Percentiles rank a stretch among this genome's conserved stretches.
Conservation (phyloP, 2,797 vertebrate genomes). For the Sebastes cheni region DNA sequence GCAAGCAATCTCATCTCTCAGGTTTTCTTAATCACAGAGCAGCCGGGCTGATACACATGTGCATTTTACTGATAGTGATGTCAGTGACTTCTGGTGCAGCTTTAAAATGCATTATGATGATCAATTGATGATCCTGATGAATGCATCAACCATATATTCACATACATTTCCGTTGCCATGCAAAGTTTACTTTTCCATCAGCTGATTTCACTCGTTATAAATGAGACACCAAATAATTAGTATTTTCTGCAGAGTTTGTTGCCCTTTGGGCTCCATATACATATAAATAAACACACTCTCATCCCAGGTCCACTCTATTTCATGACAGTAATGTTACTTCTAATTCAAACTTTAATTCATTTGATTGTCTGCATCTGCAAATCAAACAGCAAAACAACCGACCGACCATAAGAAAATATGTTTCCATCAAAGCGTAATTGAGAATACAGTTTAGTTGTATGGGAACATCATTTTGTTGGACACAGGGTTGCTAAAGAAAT, state of each 20-base stretch:
- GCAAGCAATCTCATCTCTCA: neutral
- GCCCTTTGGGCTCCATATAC: neutral
- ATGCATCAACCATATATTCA: neutral
- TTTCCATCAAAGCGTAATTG: neutral
- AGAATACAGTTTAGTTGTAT: neutral
- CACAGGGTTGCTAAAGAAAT: rapidly evolving
- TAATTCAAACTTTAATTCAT: neutral
- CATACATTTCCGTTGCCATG: neutral
- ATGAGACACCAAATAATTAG: neutral
- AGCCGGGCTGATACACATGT: neutral
- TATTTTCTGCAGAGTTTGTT: neutral
- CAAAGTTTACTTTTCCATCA: neutral
- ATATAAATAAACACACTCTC: neutral
- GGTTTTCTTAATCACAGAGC: neutral
- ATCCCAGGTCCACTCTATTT: neutral
- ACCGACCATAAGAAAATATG: neutral
- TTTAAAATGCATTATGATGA: neutral
- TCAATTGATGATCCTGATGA: neutral
- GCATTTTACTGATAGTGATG: neutral
- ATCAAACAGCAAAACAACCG: neutral
- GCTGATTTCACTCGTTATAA: neutral
- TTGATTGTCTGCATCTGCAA: neutral
- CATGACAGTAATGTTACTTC: neutral
- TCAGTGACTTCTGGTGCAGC: neutral
- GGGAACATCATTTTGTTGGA: neutral